Base-by-base conservation (phyloP, 2,888 invertebrate species). In the Mystacides longicornis region DNA sequence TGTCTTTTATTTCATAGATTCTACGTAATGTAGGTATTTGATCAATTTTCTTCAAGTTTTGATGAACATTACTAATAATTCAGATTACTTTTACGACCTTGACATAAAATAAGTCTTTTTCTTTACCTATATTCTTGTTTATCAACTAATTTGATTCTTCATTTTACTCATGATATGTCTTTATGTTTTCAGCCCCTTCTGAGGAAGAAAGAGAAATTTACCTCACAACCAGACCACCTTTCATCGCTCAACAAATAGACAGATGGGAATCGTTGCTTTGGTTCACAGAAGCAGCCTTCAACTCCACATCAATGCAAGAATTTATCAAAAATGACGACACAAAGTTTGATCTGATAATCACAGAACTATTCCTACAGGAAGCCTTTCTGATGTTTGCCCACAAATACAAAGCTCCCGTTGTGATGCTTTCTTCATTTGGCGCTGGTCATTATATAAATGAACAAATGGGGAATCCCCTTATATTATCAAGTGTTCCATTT, bases 401-500 rank as follows among this genome's bases (percentile, higher is more conserved):
- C 23, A 69, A 72, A 52, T 72, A 70, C 57, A 66, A 71, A 21
- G 67, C 72, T 5, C 75, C 76, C 0, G 63, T 74, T 11, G 67
- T 77, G 1, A 66, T 72, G 5, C 65, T 69, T 27, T 47, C 51
- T 20, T 31, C 59, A 19, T 54, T 60, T 53, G 45, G 49, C 55
- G 11, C 27, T 37, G 37, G 59, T 2, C 59, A 59, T 47, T 58
- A 71, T 66, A 72, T 76, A 62, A 75, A 75, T 51, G 69, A 71
- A 48, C 69, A 72, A 59, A 70, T 75, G 66, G 79, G 75, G 1
- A 67, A 74, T 49, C 72, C 79, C 2, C 66, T 70, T 1, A 73
- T 76, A 0, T 71, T 72, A 64, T 74, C 79, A 0, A 71, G 72
- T 64, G 69, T 76, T 9, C 76, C 80, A 0, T 72, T 77, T 52